These are phyloP conservation scores for Halcyon smyrnensis DNA, from an alignment of 2,797 vertebrate genomes.

Conservation along the genomic window DNA sequence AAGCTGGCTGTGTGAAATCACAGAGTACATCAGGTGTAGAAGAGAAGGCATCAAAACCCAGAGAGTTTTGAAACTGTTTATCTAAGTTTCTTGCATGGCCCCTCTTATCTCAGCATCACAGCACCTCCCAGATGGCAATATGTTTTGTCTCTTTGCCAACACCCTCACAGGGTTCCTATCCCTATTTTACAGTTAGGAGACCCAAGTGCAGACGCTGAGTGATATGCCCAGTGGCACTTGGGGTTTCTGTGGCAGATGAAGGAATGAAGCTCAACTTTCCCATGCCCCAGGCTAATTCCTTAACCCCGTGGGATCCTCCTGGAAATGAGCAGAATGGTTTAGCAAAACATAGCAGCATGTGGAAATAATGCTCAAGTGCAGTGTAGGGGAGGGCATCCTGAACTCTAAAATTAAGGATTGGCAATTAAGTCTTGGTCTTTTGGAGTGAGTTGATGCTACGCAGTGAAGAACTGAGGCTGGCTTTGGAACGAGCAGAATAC, in stretches of 20 bases:
- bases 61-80: constrained; percentile 50
- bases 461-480: not conserved
- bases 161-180: constrained; percentile 46
- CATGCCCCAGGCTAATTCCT: constrained; percentile 53
- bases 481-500: not conserved
- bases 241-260: constrained; percentile 63
- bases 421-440: not conserved
- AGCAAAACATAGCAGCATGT: constrained; percentile 1
- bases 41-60: constrained; percentile 15
- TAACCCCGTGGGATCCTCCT: constrained; percentile 33
- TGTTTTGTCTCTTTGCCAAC: constrained; percentile 54
- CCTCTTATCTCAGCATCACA: constrained; percentile 37
- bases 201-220: constrained; percentile 34
- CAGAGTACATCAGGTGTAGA: not conserved
- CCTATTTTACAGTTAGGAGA: constrained; percentile 48
- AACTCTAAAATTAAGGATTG: not conserved
- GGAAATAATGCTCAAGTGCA: not conserved
- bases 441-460: not conserved
- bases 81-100: constrained; percentile 19
- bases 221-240: constrained; percentile 59
- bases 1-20: not conserved
- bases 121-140: constrained; percentile 32
- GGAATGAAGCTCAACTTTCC: constrained; percentile 52
- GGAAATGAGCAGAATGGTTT: constrained; percentile 14
- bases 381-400: not conserved